A percentile compares a stretch with the other conserved stretches of the same genome.
phyloP scores from a whole-genome alignment of 2,888 invertebrate species.

The Lasioglossum pauxillum region DNA sequence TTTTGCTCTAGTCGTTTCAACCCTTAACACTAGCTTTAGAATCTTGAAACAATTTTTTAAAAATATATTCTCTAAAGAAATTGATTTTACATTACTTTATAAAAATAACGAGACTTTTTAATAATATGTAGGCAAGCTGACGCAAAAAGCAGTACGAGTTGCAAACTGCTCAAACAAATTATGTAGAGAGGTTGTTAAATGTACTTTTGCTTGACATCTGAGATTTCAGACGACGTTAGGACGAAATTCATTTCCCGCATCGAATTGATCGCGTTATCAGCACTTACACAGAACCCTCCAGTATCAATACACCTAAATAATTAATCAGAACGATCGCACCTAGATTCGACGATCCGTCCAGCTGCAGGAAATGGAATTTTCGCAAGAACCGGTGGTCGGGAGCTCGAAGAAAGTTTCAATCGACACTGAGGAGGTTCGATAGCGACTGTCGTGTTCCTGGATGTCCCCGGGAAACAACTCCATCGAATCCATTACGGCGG shows the following conservation, averaged over 20 bases:
- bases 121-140: too few relatives aligned
- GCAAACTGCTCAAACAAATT: not conserved
- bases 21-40: not conserved
- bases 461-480: not conserved
- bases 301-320: not conserved
- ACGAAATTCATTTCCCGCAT: not conserved
- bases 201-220: not conserved
- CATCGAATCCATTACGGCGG: conserved; percentile 2
- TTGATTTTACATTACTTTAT: too few relatives aligned
- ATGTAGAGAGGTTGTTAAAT: too few relatives aligned
- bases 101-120: too few relatives aligned
- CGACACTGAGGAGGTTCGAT: not conserved
- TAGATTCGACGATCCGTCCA: not conserved
- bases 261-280: not conserved
- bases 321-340: not conserved
- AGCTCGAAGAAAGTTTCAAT: not conserved
- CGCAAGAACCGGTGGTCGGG: not conserved
- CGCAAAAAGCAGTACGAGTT: too few relatives aligned
- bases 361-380: conserved; percentile 1
- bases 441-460: not conserved
- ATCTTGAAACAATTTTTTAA: too few relatives aligned
- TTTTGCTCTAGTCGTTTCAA: not conserved
- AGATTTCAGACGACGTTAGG: not conserved
- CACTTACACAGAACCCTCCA: not conserved
- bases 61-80: too few relatives aligned